These are phyloP conservation scores for Arbacia lixula DNA, from an alignment of 53 echinoderm and acorn worm genomes.

Conservation along the genomic window DNA sequence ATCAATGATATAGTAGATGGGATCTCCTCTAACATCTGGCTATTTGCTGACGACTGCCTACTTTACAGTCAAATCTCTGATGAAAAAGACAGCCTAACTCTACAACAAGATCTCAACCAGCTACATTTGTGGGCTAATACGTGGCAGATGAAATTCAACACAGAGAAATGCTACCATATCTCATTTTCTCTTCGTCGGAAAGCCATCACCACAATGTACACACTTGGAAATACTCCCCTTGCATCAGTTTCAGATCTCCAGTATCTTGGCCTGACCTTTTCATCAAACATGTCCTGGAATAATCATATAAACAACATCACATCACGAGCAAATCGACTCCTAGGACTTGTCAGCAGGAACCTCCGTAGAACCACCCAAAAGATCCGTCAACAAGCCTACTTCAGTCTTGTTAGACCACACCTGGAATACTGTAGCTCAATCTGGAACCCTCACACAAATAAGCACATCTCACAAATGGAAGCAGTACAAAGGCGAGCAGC, in stretches of 20 bases:
- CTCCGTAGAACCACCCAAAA: slow-evolving; percentile 10
- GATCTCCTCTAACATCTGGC: too few relatives aligned
- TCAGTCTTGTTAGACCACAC: slow-evolving; percentile 53
- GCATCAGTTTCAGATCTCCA: slow-evolving; percentile 17
- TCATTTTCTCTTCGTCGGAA: too few relatives aligned
- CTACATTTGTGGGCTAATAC: slow-evolving; percentile 33
- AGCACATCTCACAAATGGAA: slow-evolving; percentile 36
- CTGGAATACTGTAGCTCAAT: slow-evolving; percentile 48
- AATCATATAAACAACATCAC: slow-evolving; percentile 40
- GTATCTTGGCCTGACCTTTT: slow-evolving; percentile 40
- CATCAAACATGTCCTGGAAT: slow-evolving; percentile 37
- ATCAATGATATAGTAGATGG: too few relatives aligned
- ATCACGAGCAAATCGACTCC: slow-evolving; percentile 42
- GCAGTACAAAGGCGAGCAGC: slow-evolving; percentile 36
- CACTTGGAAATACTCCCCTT: background rate
- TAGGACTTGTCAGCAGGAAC: slow-evolving; percentile 48
- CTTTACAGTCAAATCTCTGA: too few relatives aligned
- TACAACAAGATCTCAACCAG: too few relatives aligned
- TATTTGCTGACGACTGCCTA: too few relatives aligned
- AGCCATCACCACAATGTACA: slow-evolving; percentile 28
- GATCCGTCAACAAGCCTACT: slow-evolving; percentile 24
- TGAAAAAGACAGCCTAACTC: too few relatives aligned
- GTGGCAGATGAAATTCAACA: slow-evolving; percentile 72
- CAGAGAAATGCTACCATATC: slow-evolving; percentile 47
- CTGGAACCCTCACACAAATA: slow-evolving; percentile 12